A percentile compares a stretch with the other conserved stretches of the same genome.
These are phyloP conservation scores for Stigmatopora nigra DNA, from an alignment of 2,113 vertebrate species.

Conservation along the genomic window DNA sequence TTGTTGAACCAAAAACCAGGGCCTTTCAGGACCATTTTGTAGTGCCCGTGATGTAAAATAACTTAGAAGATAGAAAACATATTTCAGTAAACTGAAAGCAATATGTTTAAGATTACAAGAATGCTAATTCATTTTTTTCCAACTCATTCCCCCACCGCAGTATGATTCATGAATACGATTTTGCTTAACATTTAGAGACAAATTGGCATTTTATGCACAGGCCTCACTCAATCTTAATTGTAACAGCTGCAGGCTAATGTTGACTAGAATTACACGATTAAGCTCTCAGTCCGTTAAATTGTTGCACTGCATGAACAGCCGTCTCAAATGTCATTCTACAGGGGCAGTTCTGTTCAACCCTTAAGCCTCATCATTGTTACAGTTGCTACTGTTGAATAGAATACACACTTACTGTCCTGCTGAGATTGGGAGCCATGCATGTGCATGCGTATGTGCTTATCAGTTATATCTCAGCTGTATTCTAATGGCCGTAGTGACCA, in stretches of 20 bases:
- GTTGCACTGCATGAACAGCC: conserved; percentile 43
- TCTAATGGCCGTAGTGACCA: conserved; percentile 22
- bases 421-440: conserved; percentile 1
- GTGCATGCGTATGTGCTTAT: background rate
- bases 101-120: background rate
- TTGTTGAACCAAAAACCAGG: too few species aligned
- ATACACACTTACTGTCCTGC: conserved; percentile 27
- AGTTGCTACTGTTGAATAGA: conserved; percentile 61
- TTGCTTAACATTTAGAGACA: conserved; percentile 28
- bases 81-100: background rate
- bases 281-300: conserved; percentile 45
- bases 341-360: conserved; percentile 44
- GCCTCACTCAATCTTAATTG: conserved; percentile 44
- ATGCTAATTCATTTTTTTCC: conserved; percentile 1
- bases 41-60: background rate
- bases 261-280: conserved; percentile 42
- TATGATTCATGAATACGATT: conserved; percentile 25
- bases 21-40: too few species aligned
- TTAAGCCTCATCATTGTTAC: conserved; percentile 61
- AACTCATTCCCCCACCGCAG: background rate
- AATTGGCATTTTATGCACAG: conserved; percentile 50
- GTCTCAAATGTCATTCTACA: conserved; percentile 50
- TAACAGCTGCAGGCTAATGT: conserved; percentile 55
- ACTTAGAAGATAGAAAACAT: background rate
- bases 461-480: conserved; percentile 17